Evolutionary conservation across 37 sponge, comb jelly and placozoan species (phyloP).

Genomic region (Mnemiopsis leidyi): DNA sequence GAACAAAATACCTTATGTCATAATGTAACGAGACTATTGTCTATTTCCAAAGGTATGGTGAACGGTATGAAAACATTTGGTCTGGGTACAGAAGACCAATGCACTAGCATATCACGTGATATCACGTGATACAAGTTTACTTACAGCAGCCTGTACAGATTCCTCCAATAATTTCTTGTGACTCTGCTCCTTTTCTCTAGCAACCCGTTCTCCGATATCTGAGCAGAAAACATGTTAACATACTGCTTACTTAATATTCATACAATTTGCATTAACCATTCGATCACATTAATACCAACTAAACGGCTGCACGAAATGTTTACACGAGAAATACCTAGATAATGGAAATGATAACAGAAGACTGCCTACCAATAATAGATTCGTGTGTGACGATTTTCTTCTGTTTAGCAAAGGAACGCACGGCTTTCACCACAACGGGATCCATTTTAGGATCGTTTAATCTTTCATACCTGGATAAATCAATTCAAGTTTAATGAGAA

Average conservation of each 20-base stretch:
- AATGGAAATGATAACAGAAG: too few relatives aligned
- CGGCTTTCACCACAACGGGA: slow-evolving; percentile 23
- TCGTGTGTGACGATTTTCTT: slow-evolving; percentile 40
- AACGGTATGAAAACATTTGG: too few relatives aligned
- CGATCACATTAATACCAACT: too few relatives aligned
- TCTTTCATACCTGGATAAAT: background rate
- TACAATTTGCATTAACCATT: background rate
- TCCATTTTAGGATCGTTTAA: slow-evolving; percentile 29
- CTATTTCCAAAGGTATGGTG: too few relatives aligned
- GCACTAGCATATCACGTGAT: too few relatives aligned
- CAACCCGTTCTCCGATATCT: slow-evolving; percentile 30
- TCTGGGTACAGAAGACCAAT: too few relatives aligned
- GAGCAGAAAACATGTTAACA: background rate
- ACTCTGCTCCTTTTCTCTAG: background rate
- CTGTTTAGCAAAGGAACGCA: background rate
- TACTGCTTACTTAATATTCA: background rate
- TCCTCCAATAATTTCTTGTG: background rate
- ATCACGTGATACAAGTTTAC: background rate
- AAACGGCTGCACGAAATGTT: too few relatives aligned
- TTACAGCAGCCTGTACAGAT: background rate
- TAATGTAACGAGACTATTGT: too few relatives aligned
- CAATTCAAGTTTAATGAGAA: too few relatives aligned
- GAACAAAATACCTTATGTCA: too few relatives aligned
- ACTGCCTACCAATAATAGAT: slow-evolving; percentile 24
- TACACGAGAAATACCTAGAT: too few relatives aligned